Conservation (phyloP, 2,888 invertebrate species). For the Auanema freiburgensis region DNA sequence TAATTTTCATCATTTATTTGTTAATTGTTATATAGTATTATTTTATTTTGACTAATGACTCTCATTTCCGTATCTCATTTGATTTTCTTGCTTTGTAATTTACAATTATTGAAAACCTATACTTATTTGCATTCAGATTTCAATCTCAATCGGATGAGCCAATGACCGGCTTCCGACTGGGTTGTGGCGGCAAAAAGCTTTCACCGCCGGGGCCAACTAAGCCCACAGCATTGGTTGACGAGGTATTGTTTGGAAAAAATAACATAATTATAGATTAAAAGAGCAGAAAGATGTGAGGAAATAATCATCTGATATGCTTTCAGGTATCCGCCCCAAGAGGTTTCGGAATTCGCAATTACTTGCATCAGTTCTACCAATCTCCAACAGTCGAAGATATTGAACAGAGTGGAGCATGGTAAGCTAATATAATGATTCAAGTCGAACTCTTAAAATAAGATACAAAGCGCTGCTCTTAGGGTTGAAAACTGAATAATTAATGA, state of each 20-base stretch:
- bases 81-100: background rate
- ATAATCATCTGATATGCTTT: constrained; percentile 5
- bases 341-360: constrained; percentile 61
- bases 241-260: constrained; percentile 23
- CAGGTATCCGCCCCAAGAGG: constrained; percentile 43
- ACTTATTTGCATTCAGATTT: background rate
- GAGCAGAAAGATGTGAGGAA: constrained; percentile 1
- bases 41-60: too few relatives aligned
- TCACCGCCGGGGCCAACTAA: constrained; percentile 42
- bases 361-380: constrained; percentile 61
- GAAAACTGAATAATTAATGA: too few relatives aligned
- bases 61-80: constrained; percentile 7
- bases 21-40: too few relatives aligned
- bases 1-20: too few relatives aligned
- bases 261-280: background rate
- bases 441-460: too few relatives aligned
- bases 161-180: constrained; percentile 54
- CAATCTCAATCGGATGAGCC: constrained; percentile 2
- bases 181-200: constrained; percentile 45
- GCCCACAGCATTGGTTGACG: constrained; percentile 52
- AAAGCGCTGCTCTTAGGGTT: too few relatives aligned
- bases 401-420: constrained; percentile 46
- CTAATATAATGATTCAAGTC: too few relatives aligned
- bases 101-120: too few relatives aligned
- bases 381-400: constrained; percentile 58